These are phyloP conservation scores for Nemurella pictetii DNA, from an alignment of 2,888 invertebrate genomes.

Conservation along the genomic window DNA sequence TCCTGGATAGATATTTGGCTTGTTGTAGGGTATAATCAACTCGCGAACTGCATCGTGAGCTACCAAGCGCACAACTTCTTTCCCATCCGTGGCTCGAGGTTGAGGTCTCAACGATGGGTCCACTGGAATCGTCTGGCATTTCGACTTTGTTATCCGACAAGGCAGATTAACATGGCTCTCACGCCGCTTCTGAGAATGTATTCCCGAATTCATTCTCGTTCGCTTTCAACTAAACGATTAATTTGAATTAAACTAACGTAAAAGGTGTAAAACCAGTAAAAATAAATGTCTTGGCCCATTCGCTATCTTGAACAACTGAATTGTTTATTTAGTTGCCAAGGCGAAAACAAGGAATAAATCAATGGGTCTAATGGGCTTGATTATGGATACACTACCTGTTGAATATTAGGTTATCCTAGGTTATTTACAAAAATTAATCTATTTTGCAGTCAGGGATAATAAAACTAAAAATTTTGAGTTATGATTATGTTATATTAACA, in stretches of 20 bases:
- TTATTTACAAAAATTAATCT: no score
- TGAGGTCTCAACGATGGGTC: background rate
- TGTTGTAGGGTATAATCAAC: slow-evolving; percentile 57
- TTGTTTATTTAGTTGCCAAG: background rate
- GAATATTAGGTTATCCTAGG: background rate
- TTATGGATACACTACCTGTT: no score
- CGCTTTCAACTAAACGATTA: background rate
- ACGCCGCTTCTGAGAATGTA: slow-evolving; percentile 7
- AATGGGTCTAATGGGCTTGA: no score
- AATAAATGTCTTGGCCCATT: background rate
- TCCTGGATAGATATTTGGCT: slow-evolving; percentile 60
- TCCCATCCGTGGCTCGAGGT: slow-evolving; percentile 48
- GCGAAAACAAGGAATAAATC: background rate
- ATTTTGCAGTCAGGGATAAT: no score
- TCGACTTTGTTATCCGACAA: slow-evolving; percentile 18
- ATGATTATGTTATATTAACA: no score
- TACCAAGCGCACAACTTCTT: slow-evolving; percentile 49
- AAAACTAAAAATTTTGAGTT: no score
- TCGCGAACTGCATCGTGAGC: slow-evolving; percentile 54
- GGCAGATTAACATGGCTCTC: slow-evolving; percentile 22
- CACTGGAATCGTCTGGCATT: slow-evolving; percentile 5
- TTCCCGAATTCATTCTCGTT: background rate
- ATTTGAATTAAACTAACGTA: background rate
- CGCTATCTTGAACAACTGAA: background rate
- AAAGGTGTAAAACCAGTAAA: background rate